phyloP scores from a whole-genome alignment of 2,797 vertebrate species.

The Acipenser ruthenus region DNA sequence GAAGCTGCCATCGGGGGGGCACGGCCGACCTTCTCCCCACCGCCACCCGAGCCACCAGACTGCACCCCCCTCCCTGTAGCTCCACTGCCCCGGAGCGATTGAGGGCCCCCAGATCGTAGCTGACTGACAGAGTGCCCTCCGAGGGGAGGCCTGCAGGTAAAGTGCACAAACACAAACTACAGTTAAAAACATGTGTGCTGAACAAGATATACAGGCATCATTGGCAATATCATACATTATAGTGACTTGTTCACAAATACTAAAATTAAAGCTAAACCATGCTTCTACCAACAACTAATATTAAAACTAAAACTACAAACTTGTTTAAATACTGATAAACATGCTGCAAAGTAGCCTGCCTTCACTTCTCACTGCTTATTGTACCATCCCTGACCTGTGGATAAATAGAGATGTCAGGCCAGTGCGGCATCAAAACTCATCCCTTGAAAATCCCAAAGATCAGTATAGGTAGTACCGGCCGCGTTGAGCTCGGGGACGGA shows the following conservation, averaged over 20 bases:
- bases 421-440: background rate
- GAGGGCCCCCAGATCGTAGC: constrained; percentile 28
- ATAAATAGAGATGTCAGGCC: background rate
- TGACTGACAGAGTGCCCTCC: constrained; percentile 36
- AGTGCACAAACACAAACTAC: constrained; percentile 5
- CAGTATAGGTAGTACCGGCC: constrained; percentile 36
- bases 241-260: no score
- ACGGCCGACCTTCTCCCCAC: constrained; percentile 23
- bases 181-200: background rate
- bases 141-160: constrained; percentile 53
- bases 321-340: no score
- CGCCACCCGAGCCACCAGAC: constrained; percentile 41
- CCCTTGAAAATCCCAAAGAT: background rate
- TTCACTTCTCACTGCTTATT: no score
- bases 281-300: no score
- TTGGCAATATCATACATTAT: no score
- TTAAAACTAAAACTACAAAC: no score
- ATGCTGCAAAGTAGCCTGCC: no score
- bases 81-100: constrained; percentile 34
- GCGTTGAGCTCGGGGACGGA: constrained; percentile 40
- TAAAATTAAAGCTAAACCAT: no score
- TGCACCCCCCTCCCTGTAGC: constrained; percentile 41
- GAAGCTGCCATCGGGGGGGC: constrained; percentile 32
- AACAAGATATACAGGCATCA: background rate
- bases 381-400: no score